Percentiles rank a stretch among this genome's conserved stretches.
Conservation (phyloP, 2,797 vertebrate species). For the Cyclura pinguis region DNA sequence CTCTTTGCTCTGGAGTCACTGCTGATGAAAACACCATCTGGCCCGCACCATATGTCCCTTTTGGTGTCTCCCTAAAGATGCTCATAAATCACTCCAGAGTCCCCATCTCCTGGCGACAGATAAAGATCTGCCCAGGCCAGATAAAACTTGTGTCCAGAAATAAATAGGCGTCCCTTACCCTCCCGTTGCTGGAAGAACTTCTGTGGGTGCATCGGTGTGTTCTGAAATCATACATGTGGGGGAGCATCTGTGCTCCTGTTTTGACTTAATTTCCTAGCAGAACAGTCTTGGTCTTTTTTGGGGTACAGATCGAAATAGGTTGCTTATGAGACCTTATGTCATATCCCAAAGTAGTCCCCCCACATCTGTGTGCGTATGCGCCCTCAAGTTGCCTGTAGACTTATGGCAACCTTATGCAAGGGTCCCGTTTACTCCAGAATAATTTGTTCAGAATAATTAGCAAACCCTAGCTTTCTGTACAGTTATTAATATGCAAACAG, state of each 20-base stretch:
- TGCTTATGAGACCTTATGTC: background rate
- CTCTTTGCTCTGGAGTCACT: background rate
- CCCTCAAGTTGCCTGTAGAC: too few relatives aligned
- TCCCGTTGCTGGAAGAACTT: background rate
- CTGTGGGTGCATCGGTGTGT: background rate
- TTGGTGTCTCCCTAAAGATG: background rate
- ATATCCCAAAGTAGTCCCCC: background rate
- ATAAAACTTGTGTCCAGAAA: background rate
- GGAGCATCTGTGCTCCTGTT: background rate
- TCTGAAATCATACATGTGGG: too few relatives aligned
- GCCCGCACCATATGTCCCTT: background rate
- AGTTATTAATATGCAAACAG: background rate
- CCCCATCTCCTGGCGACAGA: too few relatives aligned
- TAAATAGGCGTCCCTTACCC: too few relatives aligned
- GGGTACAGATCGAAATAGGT: too few relatives aligned
- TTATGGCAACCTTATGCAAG: too few relatives aligned
- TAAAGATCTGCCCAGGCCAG: background rate
- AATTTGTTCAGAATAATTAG: background rate
- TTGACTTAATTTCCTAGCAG: background rate
- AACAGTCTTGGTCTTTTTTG: background rate
- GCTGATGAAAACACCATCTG: conserved; percentile 17
- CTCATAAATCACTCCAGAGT: background rate
- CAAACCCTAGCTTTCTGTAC: background rate
- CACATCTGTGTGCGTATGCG: too few relatives aligned
- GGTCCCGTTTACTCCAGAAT: background rate